Conservation (phyloP, 2,888 invertebrate species). For the Thysanoteuthis rhombus region DNA sequence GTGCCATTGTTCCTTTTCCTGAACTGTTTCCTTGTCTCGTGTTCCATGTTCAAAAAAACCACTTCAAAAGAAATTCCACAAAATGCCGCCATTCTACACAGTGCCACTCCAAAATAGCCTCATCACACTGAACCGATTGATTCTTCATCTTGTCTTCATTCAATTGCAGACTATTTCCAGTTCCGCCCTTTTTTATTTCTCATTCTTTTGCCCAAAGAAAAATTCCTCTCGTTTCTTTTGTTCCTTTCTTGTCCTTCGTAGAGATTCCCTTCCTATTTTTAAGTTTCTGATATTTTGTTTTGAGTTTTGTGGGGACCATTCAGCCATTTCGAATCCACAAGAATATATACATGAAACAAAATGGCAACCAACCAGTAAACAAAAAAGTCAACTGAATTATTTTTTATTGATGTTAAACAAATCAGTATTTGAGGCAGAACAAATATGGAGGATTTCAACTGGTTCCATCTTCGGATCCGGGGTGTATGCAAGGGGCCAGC, state of each 20-base stretch:
- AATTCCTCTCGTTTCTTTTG: not conserved
- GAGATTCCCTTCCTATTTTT: not conserved
- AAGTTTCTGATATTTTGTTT: not conserved
- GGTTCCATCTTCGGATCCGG: too few relatives aligned
- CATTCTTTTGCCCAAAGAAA: not conserved
- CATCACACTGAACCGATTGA: not conserved
- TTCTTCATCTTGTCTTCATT: not conserved
- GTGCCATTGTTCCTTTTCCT: slow-evolving; percentile 12
- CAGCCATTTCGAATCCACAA: not conserved
- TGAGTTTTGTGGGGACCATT: not conserved
- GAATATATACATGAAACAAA: not conserved
- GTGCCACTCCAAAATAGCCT: not conserved
- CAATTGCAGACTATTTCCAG: not conserved
- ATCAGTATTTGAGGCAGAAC: too few relatives aligned
- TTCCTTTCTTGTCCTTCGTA: not conserved
- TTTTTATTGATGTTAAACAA: too few relatives aligned
- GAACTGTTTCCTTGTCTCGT: not conserved
- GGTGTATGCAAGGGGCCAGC: too few relatives aligned
- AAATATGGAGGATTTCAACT: too few relatives aligned
- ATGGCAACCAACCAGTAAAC: too few relatives aligned
- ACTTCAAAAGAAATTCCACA: not conserved
- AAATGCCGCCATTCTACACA: not conserved
- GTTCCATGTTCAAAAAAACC: not conserved
- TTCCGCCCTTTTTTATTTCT: not conserved
- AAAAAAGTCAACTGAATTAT: too few relatives aligned